These are phyloP conservation scores for Blastobasis lacticolella DNA, from an alignment of 2,888 invertebrate species.

Conservation along the genomic window DNA sequence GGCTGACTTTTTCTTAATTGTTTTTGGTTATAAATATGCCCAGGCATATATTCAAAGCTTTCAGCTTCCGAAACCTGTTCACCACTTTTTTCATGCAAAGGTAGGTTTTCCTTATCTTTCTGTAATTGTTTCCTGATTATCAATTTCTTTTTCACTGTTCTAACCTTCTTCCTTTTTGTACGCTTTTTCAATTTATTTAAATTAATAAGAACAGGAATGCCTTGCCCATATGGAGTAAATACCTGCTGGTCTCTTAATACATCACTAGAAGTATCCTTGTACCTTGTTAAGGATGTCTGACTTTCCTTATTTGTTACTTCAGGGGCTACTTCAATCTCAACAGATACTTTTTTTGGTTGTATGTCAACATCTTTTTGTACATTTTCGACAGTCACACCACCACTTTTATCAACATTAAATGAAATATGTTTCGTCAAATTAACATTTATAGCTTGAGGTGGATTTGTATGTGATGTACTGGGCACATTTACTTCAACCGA, in stretches of 20 bases:
- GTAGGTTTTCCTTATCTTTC: conserved; percentile 27
- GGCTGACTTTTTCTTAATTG: conserved; percentile 34
- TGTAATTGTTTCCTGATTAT: conserved; percentile 25
- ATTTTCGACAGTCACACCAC: conserved; percentile 43
- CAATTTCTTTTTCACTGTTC: conserved; percentile 28
- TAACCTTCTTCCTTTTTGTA: conserved; percentile 37
- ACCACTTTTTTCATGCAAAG: conserved; percentile 39
- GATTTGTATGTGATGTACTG: conserved; percentile 28
- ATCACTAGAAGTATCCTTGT: conserved; percentile 20
- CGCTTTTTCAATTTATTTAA: conserved; percentile 48
- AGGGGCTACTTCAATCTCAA: conserved; percentile 24
- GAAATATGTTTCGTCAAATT: conserved; percentile 65
- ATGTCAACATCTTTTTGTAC: conserved; percentile 37
- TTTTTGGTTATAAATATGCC: conserved; percentile 73
- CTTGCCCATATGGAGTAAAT: conserved; percentile 21
- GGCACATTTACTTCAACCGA: conserved; percentile 54
- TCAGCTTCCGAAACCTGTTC: conserved; percentile 73
- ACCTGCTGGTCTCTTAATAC: conserved; percentile 15
- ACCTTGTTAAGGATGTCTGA: conserved; percentile 45
- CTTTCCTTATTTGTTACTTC: conserved; percentile 50
- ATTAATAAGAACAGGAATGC: conserved; percentile 47
- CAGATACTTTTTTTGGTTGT: conserved; percentile 36
- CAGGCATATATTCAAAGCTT: conserved; percentile 79
- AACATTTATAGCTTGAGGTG: conserved; percentile 49
- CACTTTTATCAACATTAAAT: conserved; percentile 60